These are phyloP conservation scores for Alces alces DNA, from an alignment of 2,113 vertebrate genomes.

Conservation along the genomic window DNA sequence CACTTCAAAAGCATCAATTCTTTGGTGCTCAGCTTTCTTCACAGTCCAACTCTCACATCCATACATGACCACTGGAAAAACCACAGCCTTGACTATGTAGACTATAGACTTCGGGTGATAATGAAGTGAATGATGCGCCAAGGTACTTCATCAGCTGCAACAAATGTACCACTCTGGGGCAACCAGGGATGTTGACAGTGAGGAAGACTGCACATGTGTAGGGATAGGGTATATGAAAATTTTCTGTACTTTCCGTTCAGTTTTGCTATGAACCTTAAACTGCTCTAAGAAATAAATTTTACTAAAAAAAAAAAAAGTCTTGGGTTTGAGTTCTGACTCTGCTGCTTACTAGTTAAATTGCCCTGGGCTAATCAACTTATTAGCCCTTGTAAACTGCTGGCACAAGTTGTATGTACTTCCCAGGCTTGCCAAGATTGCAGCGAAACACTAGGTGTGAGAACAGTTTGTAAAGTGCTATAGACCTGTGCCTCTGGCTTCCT, in stretches of 20 bases:
- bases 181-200: neutral
- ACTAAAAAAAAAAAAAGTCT: neutral
- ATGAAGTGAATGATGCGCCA: neutral
- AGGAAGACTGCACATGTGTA: neutral
- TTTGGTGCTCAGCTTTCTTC: too few relatives aligned
- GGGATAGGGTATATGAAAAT: neutral
- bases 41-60: too few relatives aligned
- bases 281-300: neutral
- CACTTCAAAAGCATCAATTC: too few relatives aligned
- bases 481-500: slow-evolving; percentile 34
- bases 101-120: neutral
- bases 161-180: neutral
- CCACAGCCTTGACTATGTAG: neutral
- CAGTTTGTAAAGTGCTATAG: neutral
- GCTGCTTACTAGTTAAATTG: neutral
- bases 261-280: neutral
- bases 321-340: neutral
- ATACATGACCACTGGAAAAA: too few relatives aligned
- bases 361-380: neutral
- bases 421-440: neutral
- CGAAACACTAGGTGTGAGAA: neutral
- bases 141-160: neutral
- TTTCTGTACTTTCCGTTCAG: neutral
- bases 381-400: neutral
- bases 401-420: neutral